A percentile compares a stretch with the other conserved stretches of the same genome.
Evolutionary conservation across 1,140 invertebrate species (phyloP).

Genomic region (Drosophila pruinosa): DNA sequence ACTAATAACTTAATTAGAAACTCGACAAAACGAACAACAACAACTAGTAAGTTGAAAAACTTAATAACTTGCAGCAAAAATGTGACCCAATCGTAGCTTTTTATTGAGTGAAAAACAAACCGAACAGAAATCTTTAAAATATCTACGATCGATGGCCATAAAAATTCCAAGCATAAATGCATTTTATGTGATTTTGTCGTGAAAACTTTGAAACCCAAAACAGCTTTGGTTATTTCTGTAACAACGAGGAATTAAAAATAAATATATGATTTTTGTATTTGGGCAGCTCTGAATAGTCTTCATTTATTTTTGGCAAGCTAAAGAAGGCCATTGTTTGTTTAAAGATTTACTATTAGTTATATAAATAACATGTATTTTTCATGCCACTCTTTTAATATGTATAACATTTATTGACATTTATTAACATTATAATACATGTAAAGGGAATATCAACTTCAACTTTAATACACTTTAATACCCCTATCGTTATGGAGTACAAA

Average conservation of each 20-base stretch:
- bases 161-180: slow-evolving; percentile 76
- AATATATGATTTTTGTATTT: slow-evolving; percentile 41
- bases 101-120: slow-evolving; percentile 79
- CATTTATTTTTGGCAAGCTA: not conserved
- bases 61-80: slow-evolving; percentile 74
- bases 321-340: not conserved
- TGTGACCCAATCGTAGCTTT: slow-evolving; percentile 54
- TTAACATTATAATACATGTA: too few relatives aligned
- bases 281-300: not conserved
- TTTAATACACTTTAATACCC: not conserved
- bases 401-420: too few relatives aligned
- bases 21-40: slow-evolving; percentile 26
- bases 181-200: slow-evolving; percentile 60
- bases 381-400: too few relatives aligned
- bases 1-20: slow-evolving; percentile 81
- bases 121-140: slow-evolving; percentile 61
- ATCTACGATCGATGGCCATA: slow-evolving; percentile 60
- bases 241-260: slow-evolving; percentile 54
- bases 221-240: slow-evolving; percentile 32
- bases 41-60: slow-evolving; percentile 46
- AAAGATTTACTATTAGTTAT: too few relatives aligned
- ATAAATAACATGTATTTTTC: too few relatives aligned
- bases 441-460: too few relatives aligned
- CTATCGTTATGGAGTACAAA: not conserved
- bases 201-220: slow-evolving; percentile 41